These are phyloP conservation scores for Callospermophilus lateralis DNA, from an alignment of 2,113 vertebrate species.

Conservation along the genomic window DNA sequence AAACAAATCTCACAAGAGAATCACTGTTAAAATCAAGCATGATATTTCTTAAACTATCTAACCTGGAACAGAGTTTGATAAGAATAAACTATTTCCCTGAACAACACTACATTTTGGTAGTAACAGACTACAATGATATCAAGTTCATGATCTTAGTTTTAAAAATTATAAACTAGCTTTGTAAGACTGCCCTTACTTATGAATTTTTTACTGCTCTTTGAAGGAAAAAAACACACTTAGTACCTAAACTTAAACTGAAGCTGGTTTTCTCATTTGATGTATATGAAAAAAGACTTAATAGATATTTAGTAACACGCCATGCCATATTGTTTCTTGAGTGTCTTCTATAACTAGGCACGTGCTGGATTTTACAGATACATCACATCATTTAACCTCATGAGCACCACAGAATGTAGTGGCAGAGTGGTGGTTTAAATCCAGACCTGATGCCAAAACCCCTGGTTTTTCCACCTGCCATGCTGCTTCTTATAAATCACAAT, in stretches of 20 bases:
- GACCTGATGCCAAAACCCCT: not conserved
- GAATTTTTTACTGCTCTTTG: conserved; percentile 34
- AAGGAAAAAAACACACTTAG: conserved; percentile 44
- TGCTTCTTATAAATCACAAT: conserved; percentile 21
- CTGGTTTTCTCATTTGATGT: conserved; percentile 31
- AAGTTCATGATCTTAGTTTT: not conserved
- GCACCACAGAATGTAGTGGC: not conserved
- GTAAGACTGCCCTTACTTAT: conserved; percentile 7
- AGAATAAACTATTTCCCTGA: conserved; percentile 9
- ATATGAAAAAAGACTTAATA: not conserved
- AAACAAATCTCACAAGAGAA: conserved; percentile 56
- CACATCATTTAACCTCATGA: not conserved
- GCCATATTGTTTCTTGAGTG: not conserved
- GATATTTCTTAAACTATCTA: conserved; percentile 3
- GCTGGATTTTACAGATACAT: not conserved
- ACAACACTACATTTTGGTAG: not conserved
- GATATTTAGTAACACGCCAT: not conserved
- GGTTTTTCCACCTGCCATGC: not conserved
- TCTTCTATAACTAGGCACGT: not conserved
- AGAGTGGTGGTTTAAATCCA: not conserved
- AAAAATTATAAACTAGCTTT: not conserved
- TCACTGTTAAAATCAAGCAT: not conserved
- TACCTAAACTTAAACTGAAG: not conserved
- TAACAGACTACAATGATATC: not conserved
- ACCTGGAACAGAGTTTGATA: not conserved